These are phyloP conservation scores for Meloidogyne hapla DNA, from an alignment of 1,140 invertebrate genomes.

Conservation along the genomic window DNA sequence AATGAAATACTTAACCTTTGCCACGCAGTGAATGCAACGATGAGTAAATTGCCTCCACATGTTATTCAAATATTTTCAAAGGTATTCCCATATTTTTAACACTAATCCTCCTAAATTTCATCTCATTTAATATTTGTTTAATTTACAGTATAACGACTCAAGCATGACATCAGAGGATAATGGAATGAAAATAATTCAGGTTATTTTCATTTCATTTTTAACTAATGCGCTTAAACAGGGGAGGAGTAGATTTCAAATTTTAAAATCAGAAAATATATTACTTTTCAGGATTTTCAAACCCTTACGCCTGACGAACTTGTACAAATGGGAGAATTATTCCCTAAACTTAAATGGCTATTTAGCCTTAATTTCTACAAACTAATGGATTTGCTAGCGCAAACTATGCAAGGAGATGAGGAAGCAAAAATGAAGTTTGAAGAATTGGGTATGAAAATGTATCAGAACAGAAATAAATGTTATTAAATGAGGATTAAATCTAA, in stretches of 20 bases:
- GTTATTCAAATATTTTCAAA: slow-evolving; percentile 8
- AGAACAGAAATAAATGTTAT: not conserved
- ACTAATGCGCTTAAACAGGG: no score
- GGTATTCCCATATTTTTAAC: no score
- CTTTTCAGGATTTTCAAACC: not conserved
- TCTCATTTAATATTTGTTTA: not conserved
- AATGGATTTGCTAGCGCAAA: not conserved
- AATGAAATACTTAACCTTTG: not conserved
- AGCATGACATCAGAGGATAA: not conserved
- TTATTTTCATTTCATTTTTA: not conserved
- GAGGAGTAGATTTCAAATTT: no score
- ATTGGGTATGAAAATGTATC: not conserved
- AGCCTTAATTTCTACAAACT: not conserved
- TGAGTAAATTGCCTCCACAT: slow-evolving; percentile 24
- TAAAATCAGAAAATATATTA: no score
- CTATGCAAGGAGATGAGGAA: not conserved
- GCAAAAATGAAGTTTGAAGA: not conserved
- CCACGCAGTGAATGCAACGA: slow-evolving; percentile 22
- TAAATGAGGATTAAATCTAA: no score
- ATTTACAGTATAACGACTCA: not conserved
- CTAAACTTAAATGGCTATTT: not conserved
- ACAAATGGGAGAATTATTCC: not conserved
- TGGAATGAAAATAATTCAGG: not conserved
- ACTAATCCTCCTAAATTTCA: no score
- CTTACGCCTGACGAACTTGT: slow-evolving; percentile 2